Percentiles rank a stretch among this genome's conserved stretches.
Conservation (phyloP, 2,797 vertebrate species). For the Galaxias olidus region DNA sequence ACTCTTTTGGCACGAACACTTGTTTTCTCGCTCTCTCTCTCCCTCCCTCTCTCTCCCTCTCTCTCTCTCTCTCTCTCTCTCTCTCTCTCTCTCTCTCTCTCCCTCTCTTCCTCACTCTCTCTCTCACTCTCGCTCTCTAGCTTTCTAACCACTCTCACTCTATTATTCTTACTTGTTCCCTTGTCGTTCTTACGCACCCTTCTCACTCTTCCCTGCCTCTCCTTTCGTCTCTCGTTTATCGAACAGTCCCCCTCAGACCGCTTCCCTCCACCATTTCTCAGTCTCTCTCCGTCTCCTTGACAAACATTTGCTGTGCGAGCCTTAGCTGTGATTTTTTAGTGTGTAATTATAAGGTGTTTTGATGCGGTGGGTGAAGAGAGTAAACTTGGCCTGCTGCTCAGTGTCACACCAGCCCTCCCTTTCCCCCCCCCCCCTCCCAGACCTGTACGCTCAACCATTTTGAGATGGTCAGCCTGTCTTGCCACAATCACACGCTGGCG, state of each 20-base stretch:
- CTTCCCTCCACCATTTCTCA: not conserved
- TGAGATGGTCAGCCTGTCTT: conserved; percentile 91
- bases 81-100: conserved; percentile 24
- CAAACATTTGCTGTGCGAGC: conserved; percentile 64
- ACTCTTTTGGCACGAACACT: conserved; percentile 64
- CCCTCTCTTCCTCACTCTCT: conserved; percentile 2
- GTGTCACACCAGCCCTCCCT: conserved; percentile 27
- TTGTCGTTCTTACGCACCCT: conserved; percentile 25
- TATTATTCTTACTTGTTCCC: conserved; percentile 35
- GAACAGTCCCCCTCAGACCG: conserved; percentile 7
- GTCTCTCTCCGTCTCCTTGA: conserved; percentile 22
- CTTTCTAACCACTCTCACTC: conserved; percentile 49
- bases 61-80: conserved; percentile 37
- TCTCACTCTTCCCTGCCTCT: conserved; percentile 22
- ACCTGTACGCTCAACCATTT: conserved; percentile 94
- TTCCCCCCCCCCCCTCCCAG: conserved; percentile 56
- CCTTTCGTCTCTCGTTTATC: not conserved
- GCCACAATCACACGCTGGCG: conserved; percentile 93
- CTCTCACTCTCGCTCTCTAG: conserved; percentile 12
- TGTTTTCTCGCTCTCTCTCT: conserved; percentile 54
- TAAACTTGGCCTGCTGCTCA: conserved; percentile 65
- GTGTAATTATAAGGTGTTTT: conserved; percentile 78
- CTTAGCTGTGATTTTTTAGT: conserved; percentile 57
- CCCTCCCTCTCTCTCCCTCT: conserved; percentile 20
- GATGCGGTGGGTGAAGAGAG: conserved; percentile 62